Evolutionary conservation across 2,888 invertebrate genomes (phyloP), one percentile per base, ranked within the genome.

Genomic region (Siphonodentalium dalli): DNA sequence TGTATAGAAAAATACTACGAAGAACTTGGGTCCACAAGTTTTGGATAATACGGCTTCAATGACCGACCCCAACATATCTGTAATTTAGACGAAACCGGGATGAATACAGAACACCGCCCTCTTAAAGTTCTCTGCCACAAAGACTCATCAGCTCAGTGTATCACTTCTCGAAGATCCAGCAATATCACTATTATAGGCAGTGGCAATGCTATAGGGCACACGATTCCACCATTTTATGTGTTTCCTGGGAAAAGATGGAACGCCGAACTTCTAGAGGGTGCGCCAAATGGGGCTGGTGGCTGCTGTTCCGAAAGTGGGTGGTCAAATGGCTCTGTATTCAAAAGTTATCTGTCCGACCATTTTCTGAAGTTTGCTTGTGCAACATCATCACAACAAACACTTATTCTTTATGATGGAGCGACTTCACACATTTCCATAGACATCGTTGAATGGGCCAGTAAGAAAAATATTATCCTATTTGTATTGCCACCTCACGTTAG

Each of bases 171-270:
- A 8, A 40, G 52, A 28, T 46, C 46, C 1, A 50, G 54, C 41
- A 54, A 35, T 33, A 43, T 57, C 8, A 54, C 54, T n/a, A 9
- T 57, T 9, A 57, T 51, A 40, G 45, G 51, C 9, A 35, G 43
- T 47, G 48, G 44, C 4, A 61, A 46, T 61, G 54, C 57, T 20
- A 45, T 39, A 20, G 57, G 61, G 5, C n/a, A 28, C 1, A 28
- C 15, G 20, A 27, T 61, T 35, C 54, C 54, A 18, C 61, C 57
- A 23, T 61, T 54, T 40, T 57, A 46, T 34, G 23, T 46, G n/a
- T 37, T 46, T 18, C 46, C 46, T 9, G 35, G 37, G 8, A 46
- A 46, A 29, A 9, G 31, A 11, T 29, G 31, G 31, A 29, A 29
- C 13, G 6, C 38, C 7, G 20, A 18, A 6, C 24, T 38, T 18